Conservation (phyloP, 2,888 invertebrate genomes). For the Heliconius erato region DNA sequence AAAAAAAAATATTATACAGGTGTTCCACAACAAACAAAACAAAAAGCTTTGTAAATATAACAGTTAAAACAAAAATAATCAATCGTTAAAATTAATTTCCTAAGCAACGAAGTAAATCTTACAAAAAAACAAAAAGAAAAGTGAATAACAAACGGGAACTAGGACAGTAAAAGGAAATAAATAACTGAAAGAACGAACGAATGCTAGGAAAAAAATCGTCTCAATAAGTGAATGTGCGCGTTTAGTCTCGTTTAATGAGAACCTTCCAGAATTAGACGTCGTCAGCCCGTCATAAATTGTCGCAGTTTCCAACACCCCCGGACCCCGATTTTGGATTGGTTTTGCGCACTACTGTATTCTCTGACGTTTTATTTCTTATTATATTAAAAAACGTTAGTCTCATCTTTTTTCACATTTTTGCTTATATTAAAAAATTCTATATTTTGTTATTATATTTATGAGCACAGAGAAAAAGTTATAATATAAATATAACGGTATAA, state of each 20-base stretch:
- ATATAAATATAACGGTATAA: not conserved
- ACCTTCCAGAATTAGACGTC: conserved; percentile 75
- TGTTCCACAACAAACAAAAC: not conserved
- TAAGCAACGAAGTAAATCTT: not conserved
- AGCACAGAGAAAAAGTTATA: not conserved
- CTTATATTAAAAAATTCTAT: not conserved
- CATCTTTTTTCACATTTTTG: not conserved
- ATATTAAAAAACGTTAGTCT: not conserved
- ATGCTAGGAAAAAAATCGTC: conserved; percentile 65
- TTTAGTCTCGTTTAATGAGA: conserved; percentile 81
- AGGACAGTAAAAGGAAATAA: conserved; percentile 46
- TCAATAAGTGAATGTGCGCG: conserved; percentile 78
- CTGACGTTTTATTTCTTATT: conserved; percentile 4
- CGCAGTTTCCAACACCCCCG: conserved; percentile 56
- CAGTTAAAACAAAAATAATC: not conserved
- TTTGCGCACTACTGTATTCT: conserved; percentile 32
- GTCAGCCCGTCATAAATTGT: conserved; percentile 83
- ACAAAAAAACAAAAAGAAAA: conserved; percentile 20
- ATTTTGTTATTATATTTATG: not conserved
- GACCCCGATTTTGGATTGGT: conserved; percentile 27
- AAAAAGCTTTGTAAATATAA: not conserved
- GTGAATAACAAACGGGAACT: conserved; percentile 35
- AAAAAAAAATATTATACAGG: not conserved
- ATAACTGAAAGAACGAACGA: conserved; percentile 50
- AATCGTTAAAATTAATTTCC: conserved; percentile 1